Evolutionary conservation across 2,888 invertebrate genomes (phyloP).

Genomic region (Caenorhabditis japonica): DNA sequence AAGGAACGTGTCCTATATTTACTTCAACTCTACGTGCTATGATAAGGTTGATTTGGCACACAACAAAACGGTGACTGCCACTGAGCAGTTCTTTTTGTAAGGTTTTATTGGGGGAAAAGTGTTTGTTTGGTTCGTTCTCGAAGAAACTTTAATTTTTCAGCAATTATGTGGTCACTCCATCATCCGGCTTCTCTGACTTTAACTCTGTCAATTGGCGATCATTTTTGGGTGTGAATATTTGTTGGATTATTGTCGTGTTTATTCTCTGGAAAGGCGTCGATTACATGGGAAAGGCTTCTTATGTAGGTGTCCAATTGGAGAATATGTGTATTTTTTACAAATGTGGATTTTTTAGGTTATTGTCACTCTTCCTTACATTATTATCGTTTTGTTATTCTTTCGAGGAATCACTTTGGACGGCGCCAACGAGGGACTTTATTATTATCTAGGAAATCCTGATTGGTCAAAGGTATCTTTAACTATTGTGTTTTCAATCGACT

Average conservation of each 20-base stretch:
- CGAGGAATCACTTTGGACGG: conserved; percentile 70
- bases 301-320: conserved; percentile 21
- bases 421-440: conserved; percentile 66
- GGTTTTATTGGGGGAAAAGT: neutral
- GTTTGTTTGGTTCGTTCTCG: too few species aligned
- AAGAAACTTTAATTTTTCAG: too few species aligned
- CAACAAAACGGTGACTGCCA: conserved; percentile 49
- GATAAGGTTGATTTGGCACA: conserved; percentile 11
- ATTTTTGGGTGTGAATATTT: conserved; percentile 40
- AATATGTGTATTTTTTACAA: neutral
- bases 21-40: conserved; percentile 51
- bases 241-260: conserved; percentile 64
- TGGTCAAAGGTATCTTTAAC: conserved; percentile 38
- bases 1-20: conserved; percentile 1
- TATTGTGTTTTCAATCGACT: neutral
- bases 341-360: conserved; percentile 57
- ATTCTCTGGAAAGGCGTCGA: conserved; percentile 72
- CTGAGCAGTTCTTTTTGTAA: conserved; percentile 69
- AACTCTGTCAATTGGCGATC: conserved; percentile 62
- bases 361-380: conserved; percentile 70
- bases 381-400: conserved; percentile 69
- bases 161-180: conserved; percentile 62
- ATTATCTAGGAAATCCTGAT: conserved; percentile 69
- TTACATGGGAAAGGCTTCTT: conserved; percentile 60
- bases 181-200: conserved; percentile 58